Percentiles rank a stretch among this genome's conserved stretches.
Conservation (phyloP, 2,888 invertebrate genomes). For the Syrista parreyssii region DNA sequence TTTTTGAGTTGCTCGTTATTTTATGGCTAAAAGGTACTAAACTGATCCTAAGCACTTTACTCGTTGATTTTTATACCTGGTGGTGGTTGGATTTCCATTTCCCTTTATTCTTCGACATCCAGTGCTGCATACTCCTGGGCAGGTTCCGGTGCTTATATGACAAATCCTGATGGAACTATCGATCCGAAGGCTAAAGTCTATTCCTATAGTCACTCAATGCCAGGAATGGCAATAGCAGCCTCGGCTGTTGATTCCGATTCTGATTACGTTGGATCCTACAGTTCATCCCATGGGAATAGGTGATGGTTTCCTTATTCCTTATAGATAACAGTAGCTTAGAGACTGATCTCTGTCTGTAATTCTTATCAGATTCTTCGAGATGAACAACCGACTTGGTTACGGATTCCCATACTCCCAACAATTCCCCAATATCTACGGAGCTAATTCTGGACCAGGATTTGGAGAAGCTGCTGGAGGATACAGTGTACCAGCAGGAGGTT, state of each 20-base stretch:
- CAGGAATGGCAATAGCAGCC: slow-evolving; percentile 20
- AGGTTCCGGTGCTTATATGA: slow-evolving; percentile 34
- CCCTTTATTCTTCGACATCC: slow-evolving; percentile 15
- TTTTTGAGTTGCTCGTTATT: neutral
- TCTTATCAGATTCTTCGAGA: slow-evolving; percentile 27
- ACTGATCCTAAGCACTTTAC: neutral
- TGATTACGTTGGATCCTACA: slow-evolving; percentile 24
- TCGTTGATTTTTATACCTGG: slow-evolving; percentile 9
- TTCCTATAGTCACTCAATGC: slow-evolving; percentile 27
- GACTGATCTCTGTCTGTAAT: neutral
- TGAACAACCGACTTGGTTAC: slow-evolving; percentile 27
- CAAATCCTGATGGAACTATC: slow-evolving; percentile 27
- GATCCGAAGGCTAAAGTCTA: slow-evolving; percentile 33
- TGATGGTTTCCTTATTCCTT: slow-evolving; percentile 25
- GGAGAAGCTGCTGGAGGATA: neutral
- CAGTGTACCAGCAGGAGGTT: neutral
- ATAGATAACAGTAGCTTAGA: neutral
- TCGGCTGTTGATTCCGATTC: slow-evolving; percentile 20
- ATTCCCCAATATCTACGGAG: slow-evolving; percentile 1
- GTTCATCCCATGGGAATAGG: slow-evolving; percentile 28
- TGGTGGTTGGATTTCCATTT: slow-evolving; percentile 21
- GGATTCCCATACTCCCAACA: slow-evolving; percentile 19
- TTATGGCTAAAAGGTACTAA: neutral
- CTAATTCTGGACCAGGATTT: slow-evolving; percentile 1
- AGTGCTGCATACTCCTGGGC: slow-evolving; percentile 21